Percentiles rank a stretch among this genome's conserved stretches.
Conservation (phyloP, 2,113 vertebrate genomes). For the Acrocephalus arundinaceus region DNA sequence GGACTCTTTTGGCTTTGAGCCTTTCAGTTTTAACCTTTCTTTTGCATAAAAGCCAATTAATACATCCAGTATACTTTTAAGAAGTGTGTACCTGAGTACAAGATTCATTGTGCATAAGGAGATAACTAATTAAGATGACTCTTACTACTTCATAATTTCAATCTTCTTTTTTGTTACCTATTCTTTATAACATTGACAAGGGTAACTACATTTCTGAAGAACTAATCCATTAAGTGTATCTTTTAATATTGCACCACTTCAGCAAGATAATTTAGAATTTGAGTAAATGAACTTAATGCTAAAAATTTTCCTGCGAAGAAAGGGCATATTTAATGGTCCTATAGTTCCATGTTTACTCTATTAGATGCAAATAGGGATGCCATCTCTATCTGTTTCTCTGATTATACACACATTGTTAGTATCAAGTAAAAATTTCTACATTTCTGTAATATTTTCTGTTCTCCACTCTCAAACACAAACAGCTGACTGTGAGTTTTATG, state of each 20-base stretch:
- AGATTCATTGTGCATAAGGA: not conserved
- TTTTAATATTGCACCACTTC: not conserved
- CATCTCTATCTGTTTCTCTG: not conserved
- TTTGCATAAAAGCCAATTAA: not conserved
- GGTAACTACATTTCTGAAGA: not conserved
- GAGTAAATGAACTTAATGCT: not conserved
- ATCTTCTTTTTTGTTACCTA: not conserved
- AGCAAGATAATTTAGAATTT: not conserved
- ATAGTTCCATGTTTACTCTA: not conserved
- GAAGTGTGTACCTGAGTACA: not conserved
- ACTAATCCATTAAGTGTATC: not conserved
- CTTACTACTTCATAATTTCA: not conserved
- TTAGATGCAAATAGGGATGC: not conserved
- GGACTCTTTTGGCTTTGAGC: not conserved
- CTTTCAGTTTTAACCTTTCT: not conserved
- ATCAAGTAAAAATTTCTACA: not conserved
- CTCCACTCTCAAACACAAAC: not conserved
- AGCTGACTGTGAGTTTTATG: not conserved
- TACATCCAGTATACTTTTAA: not conserved
- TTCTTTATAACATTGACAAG: not conserved
- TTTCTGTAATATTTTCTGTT: not conserved
- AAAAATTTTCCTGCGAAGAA: not conserved
- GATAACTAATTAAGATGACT: not conserved
- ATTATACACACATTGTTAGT: not conserved
- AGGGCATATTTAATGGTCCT: not conserved